Base-by-base conservation (phyloP, 2,797 vertebrate genomes). In the Poeciliopsis infans region DNA sequence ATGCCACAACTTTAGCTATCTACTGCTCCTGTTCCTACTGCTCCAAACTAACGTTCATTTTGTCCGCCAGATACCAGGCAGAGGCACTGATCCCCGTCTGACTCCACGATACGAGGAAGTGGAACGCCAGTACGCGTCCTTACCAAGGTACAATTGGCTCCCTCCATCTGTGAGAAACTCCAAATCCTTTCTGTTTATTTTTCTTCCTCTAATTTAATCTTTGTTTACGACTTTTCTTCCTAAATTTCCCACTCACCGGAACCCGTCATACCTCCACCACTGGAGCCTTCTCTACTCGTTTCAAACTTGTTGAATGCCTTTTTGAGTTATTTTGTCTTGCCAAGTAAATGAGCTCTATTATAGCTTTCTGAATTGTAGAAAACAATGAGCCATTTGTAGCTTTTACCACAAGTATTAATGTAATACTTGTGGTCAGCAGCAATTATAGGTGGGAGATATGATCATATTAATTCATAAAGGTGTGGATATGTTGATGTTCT, bases 91-190 rank as follows among this genome's bases (percentile, higher is more conserved):
- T 80, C 96, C 95, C 25, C 96, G 92, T 18, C 66, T 93, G 12
- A 95, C 96, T 75, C 94, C 97, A 3, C 95, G 95, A 18, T 97
- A 96, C 3, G 97, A 98, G 87, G 97, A 97, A 59, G 91, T 97
- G 92, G 97, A 98, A 84, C 95, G 97, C 43, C 97, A 98, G 86
- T 98, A 98, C 1, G 97, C 97, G 33, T 98, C 97, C 70, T 90
- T 98, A 89, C 97, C 97, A 93, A 98, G 97, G 97, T 98, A 97
- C 20, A 2, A 10, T 59, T 28, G 18, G 72, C 49, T 84, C 13
- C 33, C 76, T 36, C n/a, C 1, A 25, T 55, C 2, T 69, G 28
- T 33, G 36, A 64, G 33, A 36, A 31, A n/a, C 39, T 78, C 46
- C 13, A 51, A 36, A 55, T 41, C 66, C 0, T 16, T 39, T 75